phyloP scores from a whole-genome alignment of 2,113 vertebrate genomes.

The Mohoua ochrocephala region DNA sequence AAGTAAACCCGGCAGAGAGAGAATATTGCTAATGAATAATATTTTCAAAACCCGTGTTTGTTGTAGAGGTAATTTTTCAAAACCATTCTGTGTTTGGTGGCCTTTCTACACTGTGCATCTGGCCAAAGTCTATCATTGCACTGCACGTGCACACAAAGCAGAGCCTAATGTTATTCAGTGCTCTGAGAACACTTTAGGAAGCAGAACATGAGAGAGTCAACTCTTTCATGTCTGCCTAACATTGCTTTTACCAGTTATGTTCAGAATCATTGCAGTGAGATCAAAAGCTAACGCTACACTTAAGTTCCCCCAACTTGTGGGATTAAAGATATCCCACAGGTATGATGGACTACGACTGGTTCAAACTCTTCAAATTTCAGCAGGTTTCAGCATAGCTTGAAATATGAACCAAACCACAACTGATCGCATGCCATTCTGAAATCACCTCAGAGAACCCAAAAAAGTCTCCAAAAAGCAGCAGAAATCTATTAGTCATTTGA shows the following conservation, averaged over 20 bases:
- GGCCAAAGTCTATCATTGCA: neutral
- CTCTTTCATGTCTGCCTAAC: slow-evolving; percentile 66
- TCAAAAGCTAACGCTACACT: slow-evolving; percentile 62
- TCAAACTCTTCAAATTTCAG: slow-evolving; percentile 52
- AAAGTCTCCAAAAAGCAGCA: neutral
- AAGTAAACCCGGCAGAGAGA: neutral
- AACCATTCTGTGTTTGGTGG: neutral
- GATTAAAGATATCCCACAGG: slow-evolving; percentile 64
- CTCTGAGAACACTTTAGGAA: slow-evolving; percentile 45
- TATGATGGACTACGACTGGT: slow-evolving; percentile 43
- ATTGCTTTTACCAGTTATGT: slow-evolving; percentile 21
- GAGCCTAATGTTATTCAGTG: neutral
- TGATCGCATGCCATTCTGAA: slow-evolving; percentile 2
- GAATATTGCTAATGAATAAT: neutral
- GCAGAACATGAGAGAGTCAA: slow-evolving; percentile 51
- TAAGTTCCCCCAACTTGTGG: slow-evolving; percentile 27
- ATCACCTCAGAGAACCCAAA: neutral
- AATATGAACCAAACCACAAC: slow-evolving; percentile 32
- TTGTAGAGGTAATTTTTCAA: neutral
- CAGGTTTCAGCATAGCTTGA: slow-evolving; percentile 23
- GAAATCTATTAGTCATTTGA: slow-evolving; percentile 16
- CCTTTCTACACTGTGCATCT: neutral
- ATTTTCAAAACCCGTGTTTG: neutral
- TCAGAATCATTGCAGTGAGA: slow-evolving; percentile 60
- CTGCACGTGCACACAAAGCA: neutral